Base-by-base conservation (phyloP, 2,113 vertebrate species). In the Xiphophorus maculatus region DNA sequence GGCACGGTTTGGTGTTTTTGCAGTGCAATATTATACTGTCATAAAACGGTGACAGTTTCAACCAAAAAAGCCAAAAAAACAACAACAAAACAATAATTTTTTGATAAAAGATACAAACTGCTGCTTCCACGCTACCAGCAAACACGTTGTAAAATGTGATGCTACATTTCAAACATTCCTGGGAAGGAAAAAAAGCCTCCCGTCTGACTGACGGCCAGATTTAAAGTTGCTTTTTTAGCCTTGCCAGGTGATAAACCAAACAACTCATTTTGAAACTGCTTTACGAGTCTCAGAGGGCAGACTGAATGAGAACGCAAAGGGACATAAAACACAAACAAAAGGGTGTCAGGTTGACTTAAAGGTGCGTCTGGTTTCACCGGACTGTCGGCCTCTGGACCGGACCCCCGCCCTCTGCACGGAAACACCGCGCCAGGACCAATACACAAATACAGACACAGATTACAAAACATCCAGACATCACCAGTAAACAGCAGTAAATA, bases 401-500 rank as follows among this genome's bases (percentile, higher is more conserved):
- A 88, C 75, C 76, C 42, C 5, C 25, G 11, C 51, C 19, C 51
- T n/a, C 25, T 0, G 22, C 19, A 25, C 3, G 71, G 66, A 74
- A 68, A 76, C 1, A 81, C 66, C 74, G 78, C 77, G 83, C 89
- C 89, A 85, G 82, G 80, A 84, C 80, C 64, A 64, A 80, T 58
- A 76, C 19, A 27, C 67, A 44, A 15, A 48, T 17, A 48, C 44
- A 48, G 4, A 48, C 17, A 48, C 17, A 11, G 69, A 8, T 27
- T 79, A 33, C 12, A 33, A 64, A 14, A 37, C 44, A 19, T 3
- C 7, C 32, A 51, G 74, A 61, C 30, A 19, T 58, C 22, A 10
- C 61, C 79, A 65, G 71, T 35, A 51, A 40, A 54, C 2, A 3
- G 25, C 29, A 74, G 73, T 84, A 88, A 80, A 91, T 82, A 86